These are phyloP conservation scores for Incurvaria masculella DNA, from an alignment of 2,888 invertebrate genomes.

Conservation along the genomic window DNA sequence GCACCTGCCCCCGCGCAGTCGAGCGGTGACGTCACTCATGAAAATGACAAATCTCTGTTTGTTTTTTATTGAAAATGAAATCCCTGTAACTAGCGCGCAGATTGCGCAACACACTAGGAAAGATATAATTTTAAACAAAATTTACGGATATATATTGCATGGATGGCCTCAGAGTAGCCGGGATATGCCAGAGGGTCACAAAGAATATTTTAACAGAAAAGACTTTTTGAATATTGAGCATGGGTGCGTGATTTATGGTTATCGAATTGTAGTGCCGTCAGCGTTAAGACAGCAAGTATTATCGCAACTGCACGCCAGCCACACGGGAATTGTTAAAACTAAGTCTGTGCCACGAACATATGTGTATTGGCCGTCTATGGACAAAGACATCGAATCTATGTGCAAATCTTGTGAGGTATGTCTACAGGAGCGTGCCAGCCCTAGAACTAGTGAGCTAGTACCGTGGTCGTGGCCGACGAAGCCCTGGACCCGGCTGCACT, in stretches of 20 bases:
- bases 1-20: not conserved
- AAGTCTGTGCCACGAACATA: no score
- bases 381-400: no score
- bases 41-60: no score
- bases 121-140: not conserved
- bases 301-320: constrained; percentile 12
- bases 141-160: not conserved
- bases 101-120: not conserved
- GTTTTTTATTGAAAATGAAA: no score
- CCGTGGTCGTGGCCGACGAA: constrained; percentile 4
- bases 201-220: constrained; percentile 6
- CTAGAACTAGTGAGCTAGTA: not conserved
- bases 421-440: no score
- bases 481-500: constrained; percentile 1
- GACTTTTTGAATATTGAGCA: constrained; percentile 5
- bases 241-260: constrained; percentile 7
- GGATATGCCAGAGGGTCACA: constrained; percentile 1
- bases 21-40: not conserved
- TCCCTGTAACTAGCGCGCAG: not conserved
- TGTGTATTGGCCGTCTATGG: no score
- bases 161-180: constrained; percentile 3
- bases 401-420: no score
- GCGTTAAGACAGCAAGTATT: not conserved
- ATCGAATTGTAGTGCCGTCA: constrained; percentile 8
- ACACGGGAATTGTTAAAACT: constrained; percentile 16